Base-by-base conservation (phyloP, 2,888 invertebrate species). In the Brenthis ino region DNA sequence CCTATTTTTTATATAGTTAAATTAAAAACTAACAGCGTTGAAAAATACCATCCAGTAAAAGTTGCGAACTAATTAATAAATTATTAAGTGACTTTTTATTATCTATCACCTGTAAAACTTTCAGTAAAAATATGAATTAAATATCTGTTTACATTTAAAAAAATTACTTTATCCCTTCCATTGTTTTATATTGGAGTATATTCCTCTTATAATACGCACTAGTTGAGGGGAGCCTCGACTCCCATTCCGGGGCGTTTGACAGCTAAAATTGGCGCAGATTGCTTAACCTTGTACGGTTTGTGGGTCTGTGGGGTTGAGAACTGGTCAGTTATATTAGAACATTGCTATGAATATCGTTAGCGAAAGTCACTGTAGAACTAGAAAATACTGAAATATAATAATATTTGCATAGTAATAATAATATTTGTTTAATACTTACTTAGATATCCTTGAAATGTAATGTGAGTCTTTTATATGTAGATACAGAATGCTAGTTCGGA, bases 171-270 rank as follows among this genome's bases (percentile, higher is more conserved):
- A 55, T 24, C 69, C 8, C 53, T 33, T 68, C 64, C 57, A 56
- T 47, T 16, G 12, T 50, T 64, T 55, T 60, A 66, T 58, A 55
- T 53, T 43, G 55, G 6, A 12, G 2, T 11, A 28, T 24, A 50
- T 37, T 56, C 13, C 47, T n/a, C 56, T 56, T 64, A 58, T 64
- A 71, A 68, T 67, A 68, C 68, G 66, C 64, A 50, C 70, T 28
- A 61, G 55, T 50, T 56, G 64, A 66, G 74, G 73, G 71, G 73
- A 69, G 68, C 33, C 69, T 68, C 56, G 68, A 65, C 20, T 20
- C 20, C 68, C 71, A 68, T 73, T 65, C 68, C 67, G 64, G 58
- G 65, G 67, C 73, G 70, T 74, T 73, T 67, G 69, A 24, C 64
- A 54, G 53, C 53, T 73, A 65, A 68, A 74, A 70, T 73, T 60